These are phyloP conservation scores for Poeciliopsis gracilis DNA, from an alignment of 2,797 vertebrate species.

Conservation along the genomic window DNA sequence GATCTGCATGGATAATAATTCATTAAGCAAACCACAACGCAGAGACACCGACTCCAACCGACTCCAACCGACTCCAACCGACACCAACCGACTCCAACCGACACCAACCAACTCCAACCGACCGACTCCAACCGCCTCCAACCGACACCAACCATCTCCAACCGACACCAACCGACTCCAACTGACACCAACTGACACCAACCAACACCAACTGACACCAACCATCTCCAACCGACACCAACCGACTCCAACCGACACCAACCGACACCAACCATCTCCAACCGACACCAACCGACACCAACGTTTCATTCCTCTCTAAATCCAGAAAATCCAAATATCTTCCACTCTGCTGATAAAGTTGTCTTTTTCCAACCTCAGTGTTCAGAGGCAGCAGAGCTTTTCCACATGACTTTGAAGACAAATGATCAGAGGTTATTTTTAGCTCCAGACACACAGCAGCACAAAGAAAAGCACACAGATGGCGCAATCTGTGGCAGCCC, in stretches of 20 bases:
- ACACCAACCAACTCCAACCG: no score
- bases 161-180: no score
- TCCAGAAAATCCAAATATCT: not conserved
- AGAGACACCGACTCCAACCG: no score
- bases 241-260: not conserved
- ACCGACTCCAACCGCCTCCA: not conserved
- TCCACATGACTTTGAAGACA: slow-evolving; percentile 40
- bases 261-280: not conserved
- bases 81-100: not conserved
- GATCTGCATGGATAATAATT: not conserved
- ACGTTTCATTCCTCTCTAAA: not conserved
- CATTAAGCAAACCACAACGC: not conserved
- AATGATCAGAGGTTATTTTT: slow-evolving; percentile 59
- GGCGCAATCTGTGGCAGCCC: slow-evolving; percentile 45
- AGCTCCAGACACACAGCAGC: slow-evolving; percentile 32
- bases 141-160: not conserved
- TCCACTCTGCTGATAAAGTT: slow-evolving; percentile 24
- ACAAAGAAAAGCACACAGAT: slow-evolving; percentile 31
- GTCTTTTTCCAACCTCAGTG: slow-evolving; percentile 14
- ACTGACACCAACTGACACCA: not conserved
- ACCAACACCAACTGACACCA: no score
- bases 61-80: not conserved
- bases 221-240: no score
- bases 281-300: no score
- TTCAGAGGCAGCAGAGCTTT: slow-evolving; percentile 26